phyloP scores from a whole-genome alignment of 1,140 invertebrate species.

The Micrasema longulum region DNA sequence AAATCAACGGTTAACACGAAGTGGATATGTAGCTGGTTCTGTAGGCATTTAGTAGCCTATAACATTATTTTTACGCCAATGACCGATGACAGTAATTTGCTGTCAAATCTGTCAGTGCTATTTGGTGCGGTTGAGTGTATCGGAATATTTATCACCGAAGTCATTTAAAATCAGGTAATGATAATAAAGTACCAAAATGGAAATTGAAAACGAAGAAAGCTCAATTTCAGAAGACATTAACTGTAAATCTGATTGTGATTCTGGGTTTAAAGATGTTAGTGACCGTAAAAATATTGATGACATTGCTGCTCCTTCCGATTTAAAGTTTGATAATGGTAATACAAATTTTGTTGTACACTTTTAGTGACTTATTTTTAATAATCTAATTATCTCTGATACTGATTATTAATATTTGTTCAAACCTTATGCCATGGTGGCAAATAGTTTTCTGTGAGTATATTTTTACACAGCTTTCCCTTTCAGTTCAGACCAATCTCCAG shows the following conservation, averaged over 20 bases:
- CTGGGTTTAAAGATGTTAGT: conserved; percentile 39
- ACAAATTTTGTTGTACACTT: conserved; percentile 3
- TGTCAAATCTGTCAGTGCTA: conserved; percentile 35
- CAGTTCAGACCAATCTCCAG: conserved; percentile 38
- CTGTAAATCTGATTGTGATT: conserved; percentile 44
- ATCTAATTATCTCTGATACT: no score
- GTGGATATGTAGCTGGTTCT: no score
- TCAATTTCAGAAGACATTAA: conserved; percentile 41
- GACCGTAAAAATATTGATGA: conserved; percentile 61
- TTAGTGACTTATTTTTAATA: no score
- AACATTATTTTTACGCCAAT: conserved; percentile 28
- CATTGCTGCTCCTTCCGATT: conserved; percentile 67
- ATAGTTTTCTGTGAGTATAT: no score
- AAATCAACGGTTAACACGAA: no score
- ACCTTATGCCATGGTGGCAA: no score
- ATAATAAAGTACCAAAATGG: conserved; percentile 31
- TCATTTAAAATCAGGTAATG: conserved; percentile 34
- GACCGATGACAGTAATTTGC: conserved; percentile 25
- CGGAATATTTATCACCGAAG: conserved; percentile 13
- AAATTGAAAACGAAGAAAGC: conserved; percentile 42
- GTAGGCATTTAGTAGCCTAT: neutral
- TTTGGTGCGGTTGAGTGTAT: conserved; percentile 10
- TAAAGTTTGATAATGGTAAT: conserved; percentile 67
- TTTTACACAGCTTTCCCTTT: conserved; percentile 32
- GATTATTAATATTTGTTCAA: no score